Base-by-base conservation (phyloP, 1,140 invertebrate species). In the Heliconius nattereri region DNA sequence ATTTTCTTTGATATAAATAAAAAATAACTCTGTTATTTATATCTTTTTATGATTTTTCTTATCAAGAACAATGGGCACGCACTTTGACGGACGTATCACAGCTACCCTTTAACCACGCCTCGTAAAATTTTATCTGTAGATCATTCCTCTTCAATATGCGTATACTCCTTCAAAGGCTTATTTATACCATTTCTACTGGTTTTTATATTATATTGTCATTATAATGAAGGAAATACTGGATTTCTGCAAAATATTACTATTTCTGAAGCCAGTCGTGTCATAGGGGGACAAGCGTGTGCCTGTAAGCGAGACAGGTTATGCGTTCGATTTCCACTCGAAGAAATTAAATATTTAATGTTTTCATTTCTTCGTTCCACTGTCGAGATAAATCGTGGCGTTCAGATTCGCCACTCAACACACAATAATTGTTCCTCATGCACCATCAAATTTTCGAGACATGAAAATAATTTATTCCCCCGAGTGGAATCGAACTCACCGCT, bases 41-140 rank as follows among this genome's bases (percentile, higher is more conserved):
- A 52, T 52, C 2, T 19, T 19, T 19, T 52, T 52, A 7, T 20
- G 6, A 6, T 19, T 20, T 52, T 52, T 52, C 49, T 52, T 45
- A 75, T 32, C 23, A 32, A 54, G 54, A 66, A 73, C 16, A 76
- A 80, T 76, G 79, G 75, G 66, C n/a, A 81, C 75, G 19, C 23
- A 54, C 54, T 26, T 23, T 8, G 74, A 71, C 23, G 79, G 76
- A 77, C 79, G 23, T 29, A 81, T 8, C 54, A 23, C 71, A 74
- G 60, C 23, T 66, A 57, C 79, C 79, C 79, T 73, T 81, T 81
- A 77, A 81, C 54, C 75, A 75, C 16, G 75, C 37, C 79, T 81
- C 79, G 79, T 81, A 81, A 81, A 81, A 81, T 81, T 81, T 81
- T 81, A 81, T 81, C 79, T 74, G 66, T 77, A 81, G 72, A 81